Evolutionary conservation across 1,140 invertebrate genomes (phyloP).

Genomic region (Psilanteris sp.): DNA sequence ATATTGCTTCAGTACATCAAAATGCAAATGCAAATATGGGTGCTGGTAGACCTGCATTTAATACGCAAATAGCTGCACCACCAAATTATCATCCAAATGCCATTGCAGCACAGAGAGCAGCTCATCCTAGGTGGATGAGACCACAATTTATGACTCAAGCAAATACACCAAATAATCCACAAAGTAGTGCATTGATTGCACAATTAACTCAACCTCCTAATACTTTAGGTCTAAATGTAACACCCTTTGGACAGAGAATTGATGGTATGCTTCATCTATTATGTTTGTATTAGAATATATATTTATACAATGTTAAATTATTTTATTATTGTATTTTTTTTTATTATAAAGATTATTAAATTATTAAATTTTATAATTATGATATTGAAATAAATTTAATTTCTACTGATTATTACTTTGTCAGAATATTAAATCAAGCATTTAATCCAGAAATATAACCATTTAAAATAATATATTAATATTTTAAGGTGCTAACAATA

Average conservation of each 20-base stretch:
- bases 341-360: too few species aligned
- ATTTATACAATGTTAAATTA: too few species aligned
- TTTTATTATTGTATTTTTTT: background rate
- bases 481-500: constrained; percentile 66
- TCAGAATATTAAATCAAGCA: too few species aligned
- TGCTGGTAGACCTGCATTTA: constrained; percentile 72
- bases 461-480: too few species aligned
- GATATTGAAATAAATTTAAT: too few species aligned
- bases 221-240: constrained; percentile 78
- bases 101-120: constrained; percentile 66
- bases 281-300: too few species aligned
- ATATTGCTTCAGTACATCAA: constrained; percentile 74
- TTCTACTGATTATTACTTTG: too few species aligned
- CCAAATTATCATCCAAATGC: constrained; percentile 79
- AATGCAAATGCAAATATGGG: constrained; percentile 67
- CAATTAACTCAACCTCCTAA: constrained; percentile 85
- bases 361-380: too few species aligned
- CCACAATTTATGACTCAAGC: constrained; percentile 72
- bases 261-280: constrained; percentile 73
- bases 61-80: constrained; percentile 79
- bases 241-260: constrained; percentile 80
- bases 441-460: too few species aligned
- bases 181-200: constrained; percentile 83
- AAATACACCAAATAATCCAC: constrained; percentile 73
- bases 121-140: constrained; percentile 74